Evolutionary conservation across 1,140 invertebrate genomes (phyloP).

Genomic region (Apis florea): DNA sequence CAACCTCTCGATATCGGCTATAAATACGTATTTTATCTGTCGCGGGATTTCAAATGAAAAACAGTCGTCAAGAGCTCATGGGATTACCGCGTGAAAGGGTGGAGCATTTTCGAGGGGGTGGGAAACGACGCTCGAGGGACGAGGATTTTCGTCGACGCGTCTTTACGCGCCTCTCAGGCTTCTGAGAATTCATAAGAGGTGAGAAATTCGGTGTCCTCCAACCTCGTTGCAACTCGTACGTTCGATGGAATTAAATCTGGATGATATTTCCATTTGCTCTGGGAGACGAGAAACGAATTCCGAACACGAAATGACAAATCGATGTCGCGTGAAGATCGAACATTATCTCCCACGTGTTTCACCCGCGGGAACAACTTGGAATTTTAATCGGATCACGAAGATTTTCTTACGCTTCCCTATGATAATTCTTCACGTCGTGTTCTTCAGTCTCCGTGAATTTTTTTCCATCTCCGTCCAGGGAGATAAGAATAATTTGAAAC

Average conservation of each 20-base stretch:
- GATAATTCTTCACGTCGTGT: no score
- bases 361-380: background rate
- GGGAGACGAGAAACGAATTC: background rate
- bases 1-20: conserved; percentile 72
- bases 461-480: no score
- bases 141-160: conserved; percentile 20
- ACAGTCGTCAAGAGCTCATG: conserved; percentile 77
- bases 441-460: no score
- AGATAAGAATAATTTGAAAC: background rate
- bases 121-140: conserved; percentile 10
- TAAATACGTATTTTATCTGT: conserved; percentile 77
- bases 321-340: background rate
- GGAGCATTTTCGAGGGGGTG: conserved; percentile 1
- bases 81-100: conserved; percentile 73
- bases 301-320: background rate
- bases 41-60: conserved; percentile 77
- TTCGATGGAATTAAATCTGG: conserved; percentile 35
- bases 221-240: background rate
- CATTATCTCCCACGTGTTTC: background rate
- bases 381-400: background rate
- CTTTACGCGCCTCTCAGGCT: background rate
- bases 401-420: background rate
- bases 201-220: background rate
- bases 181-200: conserved; percentile 27
- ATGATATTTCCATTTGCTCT: background rate